A percentile compares a stretch with the other conserved stretches of the same genome.
These are phyloP conservation scores for Hypercompe scribonia DNA, from an alignment of 2,888 invertebrate genomes.

Conservation along the genomic window DNA sequence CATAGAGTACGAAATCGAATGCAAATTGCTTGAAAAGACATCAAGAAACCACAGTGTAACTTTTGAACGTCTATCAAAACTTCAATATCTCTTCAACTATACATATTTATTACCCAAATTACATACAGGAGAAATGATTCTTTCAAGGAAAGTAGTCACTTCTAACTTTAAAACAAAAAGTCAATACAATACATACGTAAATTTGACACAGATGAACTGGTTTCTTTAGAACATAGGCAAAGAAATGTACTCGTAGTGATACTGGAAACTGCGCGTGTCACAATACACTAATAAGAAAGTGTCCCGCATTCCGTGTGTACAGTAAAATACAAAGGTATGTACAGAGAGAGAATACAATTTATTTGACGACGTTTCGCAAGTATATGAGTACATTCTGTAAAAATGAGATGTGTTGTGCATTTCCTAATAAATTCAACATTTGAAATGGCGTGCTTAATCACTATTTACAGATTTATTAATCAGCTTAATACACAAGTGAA, in stretches of 20 bases:
- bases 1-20: neutral
- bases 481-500: too few relatives aligned
- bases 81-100: neutral
- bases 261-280: conserved; percentile 6
- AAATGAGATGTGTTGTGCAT: neutral
- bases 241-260: conserved; percentile 1
- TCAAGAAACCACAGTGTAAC: neutral
- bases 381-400: conserved; percentile 14
- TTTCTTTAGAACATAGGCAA: neutral
- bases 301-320: conserved; percentile 17
- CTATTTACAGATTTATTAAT: too few relatives aligned
- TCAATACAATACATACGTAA: neutral
- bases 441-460: neutral
- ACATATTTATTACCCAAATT: neutral
- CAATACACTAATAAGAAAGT: conserved; percentile 36
- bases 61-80: neutral
- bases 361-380: conserved; percentile 24
- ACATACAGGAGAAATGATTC: too few relatives aligned
- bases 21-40: neutral
- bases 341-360: conserved; percentile 23
- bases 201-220: neutral
- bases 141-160: neutral
- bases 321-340: conserved; percentile 38
- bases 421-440: neutral
- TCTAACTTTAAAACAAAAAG: neutral